These are phyloP conservation scores for Tridacna crocea DNA, from an alignment of 2,888 invertebrate species.

Conservation along the genomic window DNA sequence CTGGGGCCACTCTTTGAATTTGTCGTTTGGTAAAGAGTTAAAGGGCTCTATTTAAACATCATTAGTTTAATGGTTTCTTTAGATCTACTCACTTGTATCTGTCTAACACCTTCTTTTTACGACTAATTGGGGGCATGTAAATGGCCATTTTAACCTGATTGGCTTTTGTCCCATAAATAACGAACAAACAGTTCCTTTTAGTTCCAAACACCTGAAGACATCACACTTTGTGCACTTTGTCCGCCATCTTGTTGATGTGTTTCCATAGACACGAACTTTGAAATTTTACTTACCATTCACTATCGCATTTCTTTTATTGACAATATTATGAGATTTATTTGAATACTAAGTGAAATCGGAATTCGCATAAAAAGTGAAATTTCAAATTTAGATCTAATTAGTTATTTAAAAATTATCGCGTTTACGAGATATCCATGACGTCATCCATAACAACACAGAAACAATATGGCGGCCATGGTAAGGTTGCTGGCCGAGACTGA, in stretches of 20 bases:
- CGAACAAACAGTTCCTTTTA: not conserved
- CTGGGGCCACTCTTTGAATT: no score
- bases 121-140: conserved; percentile 76
- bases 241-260: conserved; percentile 74
- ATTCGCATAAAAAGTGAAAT: no score
- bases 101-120: conserved; percentile 78
- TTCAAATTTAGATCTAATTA: no score
- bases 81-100: conserved; percentile 74
- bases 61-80: no score
- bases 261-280: conserved; percentile 43
- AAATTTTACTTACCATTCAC: not conserved
- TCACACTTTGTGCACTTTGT: conserved; percentile 27
- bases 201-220: conserved; percentile 15
- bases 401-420: not conserved
- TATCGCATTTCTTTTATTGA: no score
- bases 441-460: conserved; percentile 73
- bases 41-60: no score
- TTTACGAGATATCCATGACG: conserved; percentile 31
- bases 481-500: conserved; percentile 75
- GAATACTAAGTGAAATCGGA: no score
- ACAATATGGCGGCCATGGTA: conserved; percentile 83
- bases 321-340: no score
- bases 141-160: conserved; percentile 69
- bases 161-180: conserved; percentile 7
- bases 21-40: no score